phyloP scores from a whole-genome alignment of 2,888 invertebrate genomes.

The Ditula angustiorana region DNA sequence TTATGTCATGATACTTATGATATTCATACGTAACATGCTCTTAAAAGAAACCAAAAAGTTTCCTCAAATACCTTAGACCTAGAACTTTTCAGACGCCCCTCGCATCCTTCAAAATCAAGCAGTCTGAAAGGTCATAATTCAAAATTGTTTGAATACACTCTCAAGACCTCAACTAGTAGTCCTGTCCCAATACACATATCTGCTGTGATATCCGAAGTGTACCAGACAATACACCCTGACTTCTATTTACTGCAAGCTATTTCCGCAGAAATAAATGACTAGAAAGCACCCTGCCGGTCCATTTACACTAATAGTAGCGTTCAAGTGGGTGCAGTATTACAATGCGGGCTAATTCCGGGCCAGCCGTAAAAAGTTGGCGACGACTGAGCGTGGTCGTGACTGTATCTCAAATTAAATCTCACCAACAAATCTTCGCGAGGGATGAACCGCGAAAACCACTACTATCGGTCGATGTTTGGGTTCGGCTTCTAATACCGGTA shows the following conservation, averaged over 20 bases:
- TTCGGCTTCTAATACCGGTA: too few relatives aligned
- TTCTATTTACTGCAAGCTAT: constrained; percentile 26
- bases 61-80: too few relatives aligned
- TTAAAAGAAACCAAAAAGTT: too few relatives aligned
- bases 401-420: constrained; percentile 84
- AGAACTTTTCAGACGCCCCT: too few relatives aligned
- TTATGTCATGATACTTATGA: too few relatives aligned
- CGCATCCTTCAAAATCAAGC: too few relatives aligned
- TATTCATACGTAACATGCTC: too few relatives aligned
- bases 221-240: not conserved
- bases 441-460: constrained; percentile 57
- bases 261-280: constrained; percentile 25
- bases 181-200: too few relatives aligned
- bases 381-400: constrained; percentile 71
- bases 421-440: constrained; percentile 79
- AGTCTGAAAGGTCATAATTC: too few relatives aligned
- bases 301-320: constrained; percentile 38
- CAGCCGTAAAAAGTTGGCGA: constrained; percentile 75
- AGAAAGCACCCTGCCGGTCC: constrained; percentile 29
- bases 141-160: too few relatives aligned
- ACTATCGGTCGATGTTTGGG: constrained; percentile 20
- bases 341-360: constrained; percentile 68
- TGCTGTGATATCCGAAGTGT: not conserved
- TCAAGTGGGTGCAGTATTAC: constrained; percentile 53
- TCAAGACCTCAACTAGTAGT: too few relatives aligned